These are phyloP conservation scores for Patella pellucida DNA, from an alignment of 2,888 invertebrate genomes.

Conservation along the genomic window DNA sequence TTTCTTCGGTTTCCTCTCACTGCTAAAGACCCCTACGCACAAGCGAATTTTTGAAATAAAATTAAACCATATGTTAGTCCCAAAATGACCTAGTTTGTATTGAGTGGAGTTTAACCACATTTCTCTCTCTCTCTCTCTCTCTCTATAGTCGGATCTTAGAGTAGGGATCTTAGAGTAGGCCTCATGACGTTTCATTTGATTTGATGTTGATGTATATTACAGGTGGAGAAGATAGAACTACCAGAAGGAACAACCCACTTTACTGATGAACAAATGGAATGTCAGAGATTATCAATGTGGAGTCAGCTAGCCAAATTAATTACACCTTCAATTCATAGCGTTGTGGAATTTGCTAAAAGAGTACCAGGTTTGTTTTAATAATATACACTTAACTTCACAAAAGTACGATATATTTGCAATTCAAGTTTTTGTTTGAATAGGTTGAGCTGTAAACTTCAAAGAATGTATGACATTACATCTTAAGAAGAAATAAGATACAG, in stretches of 20 bases:
- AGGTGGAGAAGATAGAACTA: conserved; percentile 57
- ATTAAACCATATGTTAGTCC: too few species aligned
- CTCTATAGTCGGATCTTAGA: too few species aligned
- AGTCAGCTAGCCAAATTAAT: conserved; percentile 86
- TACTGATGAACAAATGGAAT: conserved; percentile 74
- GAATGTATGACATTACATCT: neutral
- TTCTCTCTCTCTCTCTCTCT: too few species aligned
- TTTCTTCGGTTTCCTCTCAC: too few species aligned
- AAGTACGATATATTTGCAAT: too few species aligned
- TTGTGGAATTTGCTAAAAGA: conserved; percentile 96
- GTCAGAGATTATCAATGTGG: conserved; percentile 87
- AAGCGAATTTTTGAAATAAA: too few species aligned
- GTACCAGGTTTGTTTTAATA: conserved; percentile 78
- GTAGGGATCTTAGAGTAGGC: too few species aligned
- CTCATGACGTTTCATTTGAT: too few species aligned
- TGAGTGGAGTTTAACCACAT: too few species aligned
- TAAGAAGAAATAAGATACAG: too few species aligned
- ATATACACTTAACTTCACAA: neutral
- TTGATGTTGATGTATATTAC: conserved; percentile 18
- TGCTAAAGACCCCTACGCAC: too few species aligned
- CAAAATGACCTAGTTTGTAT: too few species aligned
- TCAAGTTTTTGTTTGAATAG: neutral
- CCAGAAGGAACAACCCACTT: conserved; percentile 51
- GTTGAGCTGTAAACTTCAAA: neutral
- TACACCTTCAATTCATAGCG: conserved; percentile 91